phyloP scores from a whole-genome alignment of 92 coral and sea anemone genomes.

The Metridium senile region DNA sequence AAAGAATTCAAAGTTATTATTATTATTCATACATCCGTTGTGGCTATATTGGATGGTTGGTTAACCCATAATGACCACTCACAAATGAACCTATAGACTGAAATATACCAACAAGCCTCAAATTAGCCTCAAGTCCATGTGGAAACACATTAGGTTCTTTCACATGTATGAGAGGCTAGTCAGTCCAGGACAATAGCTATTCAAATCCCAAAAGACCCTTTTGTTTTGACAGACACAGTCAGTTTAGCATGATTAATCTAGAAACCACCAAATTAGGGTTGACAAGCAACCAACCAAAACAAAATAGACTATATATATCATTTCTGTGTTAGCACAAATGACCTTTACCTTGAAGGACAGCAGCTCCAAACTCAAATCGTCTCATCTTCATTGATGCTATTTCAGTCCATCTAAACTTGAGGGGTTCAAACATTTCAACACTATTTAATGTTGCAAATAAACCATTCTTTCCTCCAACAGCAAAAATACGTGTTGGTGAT shows the following conservation, averaged over 20 bases:
- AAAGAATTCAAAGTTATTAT: neutral
- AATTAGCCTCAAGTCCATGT: too few relatives aligned
- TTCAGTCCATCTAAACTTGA: conserved; percentile 73
- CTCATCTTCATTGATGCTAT: conserved; percentile 79
- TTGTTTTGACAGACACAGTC: neutral
- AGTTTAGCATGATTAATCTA: neutral
- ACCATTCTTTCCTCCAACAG: conserved; percentile 92
- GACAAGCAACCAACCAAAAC: neutral
- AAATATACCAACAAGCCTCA: too few relatives aligned
- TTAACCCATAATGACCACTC: too few relatives aligned
- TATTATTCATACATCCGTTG: neutral
- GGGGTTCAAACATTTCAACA: conserved; percentile 78
- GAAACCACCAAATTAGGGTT: neutral
- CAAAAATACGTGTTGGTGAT: conserved; percentile 75
- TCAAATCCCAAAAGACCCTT: neutral
- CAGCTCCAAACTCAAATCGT: conserved; percentile 91
- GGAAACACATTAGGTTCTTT: too few relatives aligned
- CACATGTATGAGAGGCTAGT: too few relatives aligned
- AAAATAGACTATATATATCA: neutral
- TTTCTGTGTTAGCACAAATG: neutral
- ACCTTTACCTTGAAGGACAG: conserved; percentile 75
- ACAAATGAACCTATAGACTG: too few relatives aligned
- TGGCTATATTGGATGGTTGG: too few relatives aligned
- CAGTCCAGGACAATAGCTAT: too few relatives aligned
- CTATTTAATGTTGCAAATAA: conserved; percentile 90